Conservation (phyloP, 92 coral and sea anemone genomes). For the Siderastrea siderea region DNA sequence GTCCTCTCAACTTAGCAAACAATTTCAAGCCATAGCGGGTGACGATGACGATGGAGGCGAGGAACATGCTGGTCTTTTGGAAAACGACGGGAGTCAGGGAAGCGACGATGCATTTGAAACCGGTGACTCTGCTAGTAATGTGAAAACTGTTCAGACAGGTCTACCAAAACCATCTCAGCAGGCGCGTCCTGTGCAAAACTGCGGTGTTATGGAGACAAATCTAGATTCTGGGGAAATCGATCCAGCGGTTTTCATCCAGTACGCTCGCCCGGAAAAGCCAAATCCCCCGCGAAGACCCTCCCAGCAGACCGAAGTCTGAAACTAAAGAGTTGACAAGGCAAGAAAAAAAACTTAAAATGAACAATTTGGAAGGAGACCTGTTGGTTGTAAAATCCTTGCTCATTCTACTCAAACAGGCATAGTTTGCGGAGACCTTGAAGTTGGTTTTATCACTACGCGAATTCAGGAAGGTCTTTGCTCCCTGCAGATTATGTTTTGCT, state of each 20-base stretch:
- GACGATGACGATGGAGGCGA: conserved; percentile 34
- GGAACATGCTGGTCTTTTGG: conserved; percentile 41
- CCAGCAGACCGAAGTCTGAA: conserved; percentile 41
- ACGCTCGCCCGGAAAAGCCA: conserved; percentile 7
- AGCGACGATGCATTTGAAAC: conserved; percentile 42
- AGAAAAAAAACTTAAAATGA: neutral
- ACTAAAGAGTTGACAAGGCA: neutral
- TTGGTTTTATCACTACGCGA: too few species aligned
- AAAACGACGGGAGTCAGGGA: conserved; percentile 34
- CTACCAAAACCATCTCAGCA: neutral
- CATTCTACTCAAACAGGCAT: too few species aligned
- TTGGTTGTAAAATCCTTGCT: neutral
- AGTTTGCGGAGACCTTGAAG: too few species aligned
- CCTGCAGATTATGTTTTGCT: too few species aligned
- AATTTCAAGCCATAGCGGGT: conserved; percentile 32
- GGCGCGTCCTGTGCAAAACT: neutral
- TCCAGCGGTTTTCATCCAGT: conserved; percentile 10
- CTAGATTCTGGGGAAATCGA: conserved; percentile 17
- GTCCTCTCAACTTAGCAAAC: conserved; percentile 47
- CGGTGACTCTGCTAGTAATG: neutral
- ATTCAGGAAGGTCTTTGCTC: too few species aligned
- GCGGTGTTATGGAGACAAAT: conserved; percentile 14
- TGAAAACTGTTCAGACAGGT: neutral
- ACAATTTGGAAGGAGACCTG: neutral
- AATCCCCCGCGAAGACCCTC: conserved; percentile 28